Evolutionary conservation across 2,888 invertebrate genomes (phyloP), one percentile per base, ranked within the genome.

Genomic region (Papilio protenor): DNA sequence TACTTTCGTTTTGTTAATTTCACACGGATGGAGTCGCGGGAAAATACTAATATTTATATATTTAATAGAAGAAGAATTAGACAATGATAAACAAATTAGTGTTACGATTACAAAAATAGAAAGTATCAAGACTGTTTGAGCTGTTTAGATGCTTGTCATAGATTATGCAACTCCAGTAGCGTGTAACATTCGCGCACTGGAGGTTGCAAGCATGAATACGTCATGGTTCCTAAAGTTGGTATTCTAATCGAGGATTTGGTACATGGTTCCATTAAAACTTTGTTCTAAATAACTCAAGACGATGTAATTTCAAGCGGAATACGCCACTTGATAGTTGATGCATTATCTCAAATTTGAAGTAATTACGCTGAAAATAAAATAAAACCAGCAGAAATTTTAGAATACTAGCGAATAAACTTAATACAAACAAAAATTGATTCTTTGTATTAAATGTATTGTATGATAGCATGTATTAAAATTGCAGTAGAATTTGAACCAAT

Each of bases 81-180:
- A 33, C 33, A 33, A 6, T 33, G 33, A 33, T 33, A 33, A 33
- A 33, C 0, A 33, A 33, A 2, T 3, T 33, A 33, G 6, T 21
- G 57, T 45, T 61, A 64, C 64, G 61, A 45, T 45, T 47, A 40
- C 33, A 73, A 12, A 12, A 55, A 66, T 45, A 40, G 18, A 45
- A 75, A 66, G 23, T 70, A 23, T 57, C 23, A 40, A 55, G 57
- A 69, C 8, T 21, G 55, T 59, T 21, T n/a, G 16, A 80, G 80
- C 80, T 77, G 61, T 71, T 69, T 81, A 72, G 72, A 77, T 76
- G 79, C 81, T 77, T 45, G 75, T 79, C 78, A 78, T 82, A 81
- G 81, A 82, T 84, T 82, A 83, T 84, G 81, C 81, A 82, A 79
- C 80, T 77, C 78, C 76, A 75, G 80, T 52, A 72, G 78, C 21